phyloP scores from a whole-genome alignment of 2,888 invertebrate species.

The Clivina fossor region DNA sequence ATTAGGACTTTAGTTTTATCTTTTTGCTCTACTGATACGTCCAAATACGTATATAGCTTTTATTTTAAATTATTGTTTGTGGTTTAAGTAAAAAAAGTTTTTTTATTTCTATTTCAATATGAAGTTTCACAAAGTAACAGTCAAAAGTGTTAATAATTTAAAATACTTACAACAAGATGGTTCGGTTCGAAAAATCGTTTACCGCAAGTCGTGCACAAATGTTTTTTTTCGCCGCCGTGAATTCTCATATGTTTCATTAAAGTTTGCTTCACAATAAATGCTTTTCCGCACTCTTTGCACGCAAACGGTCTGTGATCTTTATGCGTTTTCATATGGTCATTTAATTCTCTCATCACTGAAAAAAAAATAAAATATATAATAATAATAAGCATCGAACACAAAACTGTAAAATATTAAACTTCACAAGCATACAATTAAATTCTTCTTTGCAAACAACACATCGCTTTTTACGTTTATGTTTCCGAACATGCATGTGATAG shows the following conservation, averaged over 20 bases:
- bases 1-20: no score
- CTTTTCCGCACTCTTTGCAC: conserved; percentile 47
- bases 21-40: no score
- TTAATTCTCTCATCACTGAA: conserved; percentile 46
- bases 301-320: conserved; percentile 46
- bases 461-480: conserved; percentile 45
- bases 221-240: conserved; percentile 48
- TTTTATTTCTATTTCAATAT: no score
- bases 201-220: conserved; percentile 49
- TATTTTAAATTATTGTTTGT: no score
- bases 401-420: background rate
- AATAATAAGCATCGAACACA: no score
- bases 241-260: conserved; percentile 48
- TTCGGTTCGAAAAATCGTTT: conserved; percentile 48
- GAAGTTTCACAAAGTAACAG: no score
- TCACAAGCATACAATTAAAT: conserved; percentile 45
- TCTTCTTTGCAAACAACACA: conserved; percentile 48
- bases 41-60: no score
- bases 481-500: conserved; percentile 45
- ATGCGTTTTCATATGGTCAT: conserved; percentile 45
- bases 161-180: conserved; percentile 47
- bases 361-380: conserved; percentile 25
- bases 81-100: no score
- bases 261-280: conserved; percentile 44
- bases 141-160: no score